Base-by-base conservation (phyloP, 2,113 vertebrate genomes). In the Mesitornis unicolor region DNA sequence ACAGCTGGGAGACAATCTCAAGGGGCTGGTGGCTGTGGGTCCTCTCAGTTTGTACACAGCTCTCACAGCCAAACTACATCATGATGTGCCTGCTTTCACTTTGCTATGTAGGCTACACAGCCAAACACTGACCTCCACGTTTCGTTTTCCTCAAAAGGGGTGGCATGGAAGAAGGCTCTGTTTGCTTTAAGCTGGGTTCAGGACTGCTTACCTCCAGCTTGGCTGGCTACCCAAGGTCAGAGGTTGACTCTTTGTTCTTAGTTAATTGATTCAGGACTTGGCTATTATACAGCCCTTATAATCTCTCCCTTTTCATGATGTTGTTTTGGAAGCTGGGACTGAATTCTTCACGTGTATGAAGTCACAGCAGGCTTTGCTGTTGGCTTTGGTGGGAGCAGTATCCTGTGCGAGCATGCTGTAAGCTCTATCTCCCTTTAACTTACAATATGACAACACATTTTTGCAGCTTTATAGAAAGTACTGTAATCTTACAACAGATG, bases 401-500 rank as follows among this genome's bases (percentile, higher is more conserved):
- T 56, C 65, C 69, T 4, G 1, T 31, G 19, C 60, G 26, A 82
- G 53, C 57, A 28, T 19, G 6, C 35, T 31, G 20, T 13, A 47
- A 80, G 25, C 21, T 82, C 48, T 42, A 12, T 65, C 79, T 83
- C n/a, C 31, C 33, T 90, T 77, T 50, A 57, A 86, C 51, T 67
- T 86, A n/a, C 36, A 81, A 45, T 1, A 3, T 11, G 42, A 81
- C 92, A 93, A 77, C 54, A 50, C 50, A 17, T 80, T 84, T 90
- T 74, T 90, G 64, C 59, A 90, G 68, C 54, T 86, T 83, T 74
- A 25, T 42, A 95, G 67, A 92, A 90, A 92, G 79, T 13, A 17
- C 35, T 59, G 42, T n/a, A 57, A 90, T 84, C 79, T 92, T 95
- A 50, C 83, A 74, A 63, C 54, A 93, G 94, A 94, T 88, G 85